Conservation (phyloP, 2,113 vertebrate species). For the Bostrychus sinensis region DNA sequence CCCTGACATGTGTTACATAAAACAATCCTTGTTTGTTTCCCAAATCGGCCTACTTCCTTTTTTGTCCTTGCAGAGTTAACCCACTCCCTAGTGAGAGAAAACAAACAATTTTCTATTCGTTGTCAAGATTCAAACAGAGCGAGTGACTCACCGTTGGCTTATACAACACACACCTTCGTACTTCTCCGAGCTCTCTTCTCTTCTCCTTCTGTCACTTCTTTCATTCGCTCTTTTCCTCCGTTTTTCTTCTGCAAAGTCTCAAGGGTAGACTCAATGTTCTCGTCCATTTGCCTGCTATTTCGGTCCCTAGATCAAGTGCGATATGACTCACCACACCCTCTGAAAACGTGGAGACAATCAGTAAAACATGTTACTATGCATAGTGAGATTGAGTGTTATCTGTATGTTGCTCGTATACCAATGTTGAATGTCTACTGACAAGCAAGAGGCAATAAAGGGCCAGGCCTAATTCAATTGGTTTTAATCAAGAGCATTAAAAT, state of each 20-base stretch:
- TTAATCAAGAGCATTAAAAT: constrained; percentile 34
- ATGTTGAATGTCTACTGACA: constrained; percentile 9
- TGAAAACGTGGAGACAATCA: constrained; percentile 60
- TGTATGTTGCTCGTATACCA: background rate
- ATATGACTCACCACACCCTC: constrained; percentile 74
- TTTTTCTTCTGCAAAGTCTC: constrained; percentile 73
- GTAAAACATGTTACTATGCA: constrained; percentile 67
- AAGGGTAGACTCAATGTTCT: constrained; percentile 74
- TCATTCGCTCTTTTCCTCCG: constrained; percentile 59
- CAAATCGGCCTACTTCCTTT: constrained; percentile 64
- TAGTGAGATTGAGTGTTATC: constrained; percentile 44
- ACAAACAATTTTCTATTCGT: constrained; percentile 75
- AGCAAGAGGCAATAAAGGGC: constrained; percentile 14
- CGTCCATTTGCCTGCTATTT: constrained; percentile 76
- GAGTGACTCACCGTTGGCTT: constrained; percentile 76
- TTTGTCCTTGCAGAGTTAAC: constrained; percentile 69
- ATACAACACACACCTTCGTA: constrained; percentile 74
- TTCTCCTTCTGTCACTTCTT: constrained; percentile 65
- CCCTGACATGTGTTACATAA: constrained; percentile 53
- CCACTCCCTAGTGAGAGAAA: constrained; percentile 68
- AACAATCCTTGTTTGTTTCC: constrained; percentile 47
- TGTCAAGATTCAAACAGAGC: constrained; percentile 72
- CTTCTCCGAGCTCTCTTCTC: constrained; percentile 61
- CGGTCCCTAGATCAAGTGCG: constrained; percentile 73
- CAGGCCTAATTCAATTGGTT: constrained; percentile 35